These are phyloP conservation scores for Dryococelus australis DNA, from an alignment of 2,888 invertebrate species.

Conservation along the genomic window DNA sequence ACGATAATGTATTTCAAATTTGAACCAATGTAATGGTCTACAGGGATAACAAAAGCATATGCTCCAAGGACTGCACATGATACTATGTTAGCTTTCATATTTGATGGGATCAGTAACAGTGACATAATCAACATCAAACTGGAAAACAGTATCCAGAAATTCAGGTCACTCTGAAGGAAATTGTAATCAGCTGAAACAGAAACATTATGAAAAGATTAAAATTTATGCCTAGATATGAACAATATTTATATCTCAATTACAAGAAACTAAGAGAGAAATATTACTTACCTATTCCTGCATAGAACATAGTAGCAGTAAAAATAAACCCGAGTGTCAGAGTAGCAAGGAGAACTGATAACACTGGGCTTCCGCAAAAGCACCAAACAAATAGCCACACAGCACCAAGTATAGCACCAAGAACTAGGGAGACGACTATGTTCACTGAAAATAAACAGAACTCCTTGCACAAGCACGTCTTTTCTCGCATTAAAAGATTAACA, in stretches of 20 bases:
- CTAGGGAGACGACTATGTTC: conserved; percentile 60
- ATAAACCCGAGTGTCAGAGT: conserved; percentile 70
- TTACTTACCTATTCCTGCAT: conserved; percentile 67
- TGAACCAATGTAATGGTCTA: conserved; percentile 71
- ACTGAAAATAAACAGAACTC: conserved; percentile 58
- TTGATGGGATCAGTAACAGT: conserved; percentile 61
- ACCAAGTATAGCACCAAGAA: conserved; percentile 67
- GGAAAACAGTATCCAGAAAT: conserved; percentile 71
- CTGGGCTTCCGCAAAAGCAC: conserved; percentile 69
- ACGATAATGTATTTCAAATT: conserved; percentile 73
- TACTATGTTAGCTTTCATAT: conserved; percentile 67
- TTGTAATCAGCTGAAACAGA: conserved; percentile 54
- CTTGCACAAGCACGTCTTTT: not conserved
- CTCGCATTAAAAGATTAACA: not conserved
- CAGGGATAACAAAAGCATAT: conserved; percentile 66
- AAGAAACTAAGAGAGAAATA: not conserved
- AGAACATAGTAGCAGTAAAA: conserved; percentile 66
- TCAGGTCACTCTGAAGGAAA: conserved; percentile 63
- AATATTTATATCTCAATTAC: not conserved
- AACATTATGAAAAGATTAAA: conserved; percentile 7
- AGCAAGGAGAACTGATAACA: conserved; percentile 66
- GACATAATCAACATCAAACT: conserved; percentile 62
- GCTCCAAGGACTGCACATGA: conserved; percentile 71
- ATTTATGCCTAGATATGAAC: not conserved
- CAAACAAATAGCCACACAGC: conserved; percentile 68